Conservation (phyloP, 1,140 invertebrate genomes). For the Meteorus sp. region DNA sequence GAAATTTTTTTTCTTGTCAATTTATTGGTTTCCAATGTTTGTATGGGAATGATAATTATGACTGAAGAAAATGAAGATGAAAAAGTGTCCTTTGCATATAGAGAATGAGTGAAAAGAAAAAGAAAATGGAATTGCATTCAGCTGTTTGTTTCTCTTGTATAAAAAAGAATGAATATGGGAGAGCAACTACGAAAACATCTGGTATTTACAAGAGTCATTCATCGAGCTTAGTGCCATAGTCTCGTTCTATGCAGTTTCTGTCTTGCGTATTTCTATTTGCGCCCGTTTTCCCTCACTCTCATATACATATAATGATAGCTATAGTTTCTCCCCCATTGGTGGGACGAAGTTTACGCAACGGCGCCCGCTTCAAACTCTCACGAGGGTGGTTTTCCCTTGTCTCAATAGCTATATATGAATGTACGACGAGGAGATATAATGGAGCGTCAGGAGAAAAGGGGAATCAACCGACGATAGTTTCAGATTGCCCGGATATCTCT, state of each 20-base stretch:
- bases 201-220: slow-evolving; percentile 38
- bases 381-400: neutral
- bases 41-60: neutral
- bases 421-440: neutral
- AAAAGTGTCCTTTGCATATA: neutral
- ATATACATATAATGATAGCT: too few relatives aligned
- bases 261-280: too few relatives aligned
- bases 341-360: neutral
- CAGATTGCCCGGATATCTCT: slow-evolving; percentile 1
- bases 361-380: neutral
- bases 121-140: neutral
- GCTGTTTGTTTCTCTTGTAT: neutral
- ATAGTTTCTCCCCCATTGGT: too few relatives aligned
- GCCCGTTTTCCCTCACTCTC: neutral
- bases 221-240: slow-evolving; percentile 28
- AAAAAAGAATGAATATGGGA: neutral
- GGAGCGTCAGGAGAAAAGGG: slow-evolving; percentile 1
- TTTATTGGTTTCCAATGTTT: neutral
- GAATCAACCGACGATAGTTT: slow-evolving; percentile 11
- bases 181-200: slow-evolving; percentile 1
- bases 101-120: neutral
- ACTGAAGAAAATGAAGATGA: neutral
- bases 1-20: neutral
- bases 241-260: neutral
- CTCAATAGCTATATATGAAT: too few relatives aligned